Evolutionary conservation across 2,113 vertebrate genomes (phyloP).

Genomic region (Dromas ardeola): DNA sequence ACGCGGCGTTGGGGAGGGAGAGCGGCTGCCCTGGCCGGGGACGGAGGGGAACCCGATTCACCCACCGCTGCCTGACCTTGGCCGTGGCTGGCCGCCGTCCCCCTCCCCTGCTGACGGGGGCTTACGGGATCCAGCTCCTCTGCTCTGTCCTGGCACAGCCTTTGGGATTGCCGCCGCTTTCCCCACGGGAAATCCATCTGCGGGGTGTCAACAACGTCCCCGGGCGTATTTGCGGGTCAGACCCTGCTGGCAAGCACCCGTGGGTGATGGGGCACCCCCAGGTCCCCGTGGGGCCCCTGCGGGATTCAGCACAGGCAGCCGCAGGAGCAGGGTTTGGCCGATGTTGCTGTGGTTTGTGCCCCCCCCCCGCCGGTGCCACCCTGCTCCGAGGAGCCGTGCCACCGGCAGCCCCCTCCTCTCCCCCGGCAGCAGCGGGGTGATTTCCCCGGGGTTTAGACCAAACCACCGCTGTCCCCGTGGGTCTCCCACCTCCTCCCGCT

Average conservation of each 20-base stretch:
- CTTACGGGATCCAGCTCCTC: not conserved
- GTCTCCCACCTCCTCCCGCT: not conserved
- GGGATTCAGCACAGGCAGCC: not conserved
- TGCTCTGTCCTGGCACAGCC: not conserved
- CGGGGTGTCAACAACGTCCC: not conserved
- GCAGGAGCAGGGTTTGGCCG: not conserved
- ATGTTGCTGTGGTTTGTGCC: not conserved
- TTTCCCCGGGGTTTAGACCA: not conserved
- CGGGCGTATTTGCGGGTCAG: rapidly evolving
- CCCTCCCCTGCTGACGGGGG: not conserved
- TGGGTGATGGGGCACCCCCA: not conserved
- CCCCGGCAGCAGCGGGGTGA: not conserved
- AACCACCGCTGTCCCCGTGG: not conserved
- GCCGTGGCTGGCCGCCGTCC: not conserved
- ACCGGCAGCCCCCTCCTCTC: not conserved
- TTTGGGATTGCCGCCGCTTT: not conserved
- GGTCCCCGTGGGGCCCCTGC: rapidly evolving
- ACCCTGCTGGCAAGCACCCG: not conserved
- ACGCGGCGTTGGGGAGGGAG: not conserved
- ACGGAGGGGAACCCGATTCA: not conserved
- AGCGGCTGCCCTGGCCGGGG: not conserved
- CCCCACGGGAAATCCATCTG: not conserved
- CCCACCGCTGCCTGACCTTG: not conserved
- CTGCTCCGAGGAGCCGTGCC: not conserved
- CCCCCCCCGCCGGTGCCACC: not conserved